Evolutionary conservation across 1,140 invertebrate species (phyloP), one percentile per base, ranked within the genome.

Genomic region (Conus ventricosus): DNA sequence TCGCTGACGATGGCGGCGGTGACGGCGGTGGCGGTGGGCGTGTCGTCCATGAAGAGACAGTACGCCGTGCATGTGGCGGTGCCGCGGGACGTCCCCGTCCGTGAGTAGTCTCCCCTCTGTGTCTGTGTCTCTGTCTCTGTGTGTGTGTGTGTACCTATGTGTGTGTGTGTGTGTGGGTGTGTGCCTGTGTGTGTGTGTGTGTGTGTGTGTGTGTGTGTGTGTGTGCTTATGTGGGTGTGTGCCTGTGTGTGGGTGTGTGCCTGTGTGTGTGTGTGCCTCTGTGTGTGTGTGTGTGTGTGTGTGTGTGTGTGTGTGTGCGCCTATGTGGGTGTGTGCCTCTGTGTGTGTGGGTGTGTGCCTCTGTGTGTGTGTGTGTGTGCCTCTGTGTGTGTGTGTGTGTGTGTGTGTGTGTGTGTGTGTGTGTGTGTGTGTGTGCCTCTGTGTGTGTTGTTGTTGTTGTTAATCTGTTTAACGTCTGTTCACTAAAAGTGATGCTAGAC

Each of bases 21-120:
- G 8, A 78, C 85, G 2, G 85, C 85, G 11, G 85, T 76, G 67
- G 25, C 71, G 8, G 85, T 87, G n/a, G 85, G 85, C n/a, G 54
- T 87, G 85, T 78, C 85, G 5, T 87, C 85, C 0, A 17, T 57
- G 75, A 78, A 87, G 39, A 54, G n/a, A 11, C 63, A 87, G 20
- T 78, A 87, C n/a, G 54, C 71, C 20, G 11, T 87, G 85, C 85
- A 87, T 39, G 75, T 87, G 11, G 84, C 76, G 60, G 84, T 85
- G 57, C 88, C 71, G 4, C 54, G 20, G 7, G 23, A 27, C 53
- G 39, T 23, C n/a, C 75, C 76, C 20, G 67, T 76, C 20, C 71
- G 83, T 85, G 60, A 81, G 83, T 85, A 15, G 51, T 53, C 57
- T 57, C 15, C 13, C 23, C 53, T 82, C 7, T 51, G 10, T 0